phyloP scores from a whole-genome alignment of 2,888 invertebrate genomes.

The Philonicus albiceps region DNA sequence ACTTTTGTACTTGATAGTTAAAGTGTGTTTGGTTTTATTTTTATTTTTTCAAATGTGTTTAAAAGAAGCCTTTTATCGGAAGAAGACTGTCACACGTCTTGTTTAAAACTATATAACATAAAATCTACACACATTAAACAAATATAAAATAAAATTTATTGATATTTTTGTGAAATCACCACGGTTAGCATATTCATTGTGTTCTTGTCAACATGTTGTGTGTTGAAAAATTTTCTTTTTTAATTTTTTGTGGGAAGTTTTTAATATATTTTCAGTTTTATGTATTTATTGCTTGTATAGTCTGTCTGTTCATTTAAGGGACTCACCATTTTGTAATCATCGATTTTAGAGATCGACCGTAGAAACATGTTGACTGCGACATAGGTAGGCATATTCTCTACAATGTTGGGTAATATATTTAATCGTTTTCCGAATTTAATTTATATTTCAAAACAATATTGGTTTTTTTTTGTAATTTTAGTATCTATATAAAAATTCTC shows the following conservation, averaged over 20 bases:
- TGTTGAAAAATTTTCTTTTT: slow-evolving; percentile 5
- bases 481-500: slow-evolving; percentile 41
- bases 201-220: not conserved
- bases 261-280: not conserved
- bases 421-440: slow-evolving; percentile 34
- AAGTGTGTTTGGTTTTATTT: not conserved
- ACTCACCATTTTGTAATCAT: slow-evolving; percentile 99
- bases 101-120: not conserved
- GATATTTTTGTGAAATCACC: not conserved
- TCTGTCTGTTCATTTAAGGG: slow-evolving; percentile 48
- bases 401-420: slow-evolving; percentile 55
- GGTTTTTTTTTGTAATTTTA: slow-evolving; percentile 38
- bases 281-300: not conserved
- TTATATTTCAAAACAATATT: not conserved
- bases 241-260: not conserved
- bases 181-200: not conserved
- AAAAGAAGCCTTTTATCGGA: not conserved
- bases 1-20: not conserved
- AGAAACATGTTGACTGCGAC: slow-evolving; percentile 95
- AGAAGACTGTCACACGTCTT: not conserved
- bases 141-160: not conserved
- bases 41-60: not conserved
- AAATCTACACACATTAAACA: slow-evolving; percentile 20
- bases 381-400: slow-evolving; percentile 85
- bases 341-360: slow-evolving; percentile 98